Evolutionary conservation across 2,113 vertebrate species (phyloP).

Genomic region (Prinia subflava): DNA sequence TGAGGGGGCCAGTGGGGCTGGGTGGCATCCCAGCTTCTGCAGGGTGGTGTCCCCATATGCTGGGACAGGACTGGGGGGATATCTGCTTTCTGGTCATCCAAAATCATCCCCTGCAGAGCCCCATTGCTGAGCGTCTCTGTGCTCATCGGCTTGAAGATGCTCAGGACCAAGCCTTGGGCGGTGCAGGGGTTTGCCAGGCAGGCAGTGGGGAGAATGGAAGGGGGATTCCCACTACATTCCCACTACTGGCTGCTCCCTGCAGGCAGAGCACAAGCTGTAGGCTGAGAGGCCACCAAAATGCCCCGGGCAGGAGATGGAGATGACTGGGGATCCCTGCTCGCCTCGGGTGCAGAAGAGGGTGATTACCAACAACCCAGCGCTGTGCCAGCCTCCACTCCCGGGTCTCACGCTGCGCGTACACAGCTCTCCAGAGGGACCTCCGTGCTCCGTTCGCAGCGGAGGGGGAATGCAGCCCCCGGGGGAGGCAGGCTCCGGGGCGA

Average conservation of each 20-base stretch:
- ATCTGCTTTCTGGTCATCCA: neutral
- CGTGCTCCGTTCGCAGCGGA: neutral
- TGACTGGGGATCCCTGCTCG: neutral
- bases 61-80: neutral
- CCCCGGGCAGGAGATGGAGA: neutral
- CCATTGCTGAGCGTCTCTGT: neutral
- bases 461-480: neutral
- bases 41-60: neutral
- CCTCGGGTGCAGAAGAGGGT: neutral
- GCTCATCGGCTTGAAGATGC: neutral
- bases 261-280: neutral
- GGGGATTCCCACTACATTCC: slow-evolving; percentile 9
- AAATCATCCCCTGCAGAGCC: neutral
- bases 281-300: neutral
- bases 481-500: neutral
- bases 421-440: neutral
- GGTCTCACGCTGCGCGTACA: neutral
- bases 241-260: neutral
- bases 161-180: neutral
- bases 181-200: neutral
- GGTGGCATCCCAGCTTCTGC: neutral
- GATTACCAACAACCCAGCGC: neutral
- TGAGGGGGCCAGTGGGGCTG: neutral
- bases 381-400: neutral
- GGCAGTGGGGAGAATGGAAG: neutral